Conservation (phyloP, 1,140 invertebrate species). For the Leptopilina boulardi region DNA sequence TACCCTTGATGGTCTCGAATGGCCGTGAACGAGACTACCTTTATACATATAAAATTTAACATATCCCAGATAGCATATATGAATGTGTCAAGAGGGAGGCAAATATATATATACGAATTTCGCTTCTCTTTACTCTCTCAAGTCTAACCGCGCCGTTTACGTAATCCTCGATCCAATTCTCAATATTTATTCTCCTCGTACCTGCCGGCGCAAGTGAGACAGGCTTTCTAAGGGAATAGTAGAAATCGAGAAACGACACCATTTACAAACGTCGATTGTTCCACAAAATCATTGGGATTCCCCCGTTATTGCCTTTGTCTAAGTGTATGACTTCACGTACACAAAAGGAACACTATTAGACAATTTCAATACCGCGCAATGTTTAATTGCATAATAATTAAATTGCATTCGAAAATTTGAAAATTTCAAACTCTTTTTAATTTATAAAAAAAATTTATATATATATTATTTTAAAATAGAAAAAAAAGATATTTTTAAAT, state of each 20-base stretch:
- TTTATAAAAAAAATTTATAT: too few relatives aligned
- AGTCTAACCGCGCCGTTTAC: conserved; percentile 30
- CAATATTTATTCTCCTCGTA: conserved; percentile 22
- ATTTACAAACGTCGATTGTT: background rate
- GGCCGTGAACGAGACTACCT: background rate
- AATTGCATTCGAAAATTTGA: background rate
- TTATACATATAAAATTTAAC: background rate
- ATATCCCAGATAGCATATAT: background rate
- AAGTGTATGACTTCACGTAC: background rate
- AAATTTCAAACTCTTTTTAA: too few relatives aligned
- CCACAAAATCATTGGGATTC: conserved; percentile 6
- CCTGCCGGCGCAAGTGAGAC: background rate
- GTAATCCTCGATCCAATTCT: conserved; percentile 27
- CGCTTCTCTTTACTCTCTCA: conserved; percentile 27
- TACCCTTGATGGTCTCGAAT: background rate
- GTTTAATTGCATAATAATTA: background rate
- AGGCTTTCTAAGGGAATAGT: conserved; percentile 2
- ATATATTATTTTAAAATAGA: too few relatives aligned
- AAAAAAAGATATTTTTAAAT: too few relatives aligned
- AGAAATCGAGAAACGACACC: background rate
- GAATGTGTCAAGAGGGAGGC: background rate
- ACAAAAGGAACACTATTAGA: background rate
- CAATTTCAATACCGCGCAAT: background rate
- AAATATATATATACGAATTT: conserved; percentile 3
- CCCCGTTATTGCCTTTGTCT: background rate